These are phyloP conservation scores for Orius insidiosus DNA, from an alignment of 1,140 invertebrate genomes.

Conservation along the genomic window DNA sequence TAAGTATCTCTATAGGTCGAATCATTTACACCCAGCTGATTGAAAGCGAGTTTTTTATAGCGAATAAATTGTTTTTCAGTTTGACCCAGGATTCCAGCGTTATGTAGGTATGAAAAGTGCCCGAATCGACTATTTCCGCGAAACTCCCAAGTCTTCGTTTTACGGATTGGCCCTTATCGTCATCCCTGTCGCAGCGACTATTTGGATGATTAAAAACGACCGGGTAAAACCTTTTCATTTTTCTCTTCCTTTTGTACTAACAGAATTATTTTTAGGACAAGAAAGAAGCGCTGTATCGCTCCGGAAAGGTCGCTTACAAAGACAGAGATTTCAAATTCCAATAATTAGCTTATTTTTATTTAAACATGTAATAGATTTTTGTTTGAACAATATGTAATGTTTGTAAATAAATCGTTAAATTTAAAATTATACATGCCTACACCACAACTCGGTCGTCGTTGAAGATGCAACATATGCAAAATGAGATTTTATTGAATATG, in stretches of 20 bases:
- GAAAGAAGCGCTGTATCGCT: slow-evolving; percentile 32
- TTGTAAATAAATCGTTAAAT: not conserved
- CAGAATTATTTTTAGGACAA: slow-evolving; percentile 26
- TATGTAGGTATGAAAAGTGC: slow-evolving; percentile 46
- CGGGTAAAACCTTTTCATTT: not conserved
- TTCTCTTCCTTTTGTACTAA: not conserved
- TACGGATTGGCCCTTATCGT: slow-evolving; percentile 34
- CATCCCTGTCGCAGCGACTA: slow-evolving; percentile 36
- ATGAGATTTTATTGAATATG: too few relatives aligned
- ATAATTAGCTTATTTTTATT: not conserved
- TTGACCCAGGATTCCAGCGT: slow-evolving; percentile 33
- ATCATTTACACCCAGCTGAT: too few relatives aligned
- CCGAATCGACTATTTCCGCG: slow-evolving; percentile 45
- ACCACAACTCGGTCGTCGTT: too few relatives aligned
- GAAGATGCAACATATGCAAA: too few relatives aligned
- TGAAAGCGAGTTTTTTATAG: too few relatives aligned
- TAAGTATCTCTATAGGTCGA: slow-evolving; percentile 4
- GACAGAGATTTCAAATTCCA: slow-evolving; percentile 24
- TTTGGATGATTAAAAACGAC: slow-evolving; percentile 33
- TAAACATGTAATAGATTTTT: not conserved
- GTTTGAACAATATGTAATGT: not conserved
- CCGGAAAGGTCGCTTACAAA: slow-evolving; percentile 12
- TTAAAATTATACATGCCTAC: too few relatives aligned
- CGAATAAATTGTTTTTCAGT: too few relatives aligned
- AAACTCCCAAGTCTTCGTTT: slow-evolving; percentile 36